These are phyloP conservation scores for Ataeniobius toweri DNA, from an alignment of 2,797 vertebrate species.

Conservation along the genomic window DNA sequence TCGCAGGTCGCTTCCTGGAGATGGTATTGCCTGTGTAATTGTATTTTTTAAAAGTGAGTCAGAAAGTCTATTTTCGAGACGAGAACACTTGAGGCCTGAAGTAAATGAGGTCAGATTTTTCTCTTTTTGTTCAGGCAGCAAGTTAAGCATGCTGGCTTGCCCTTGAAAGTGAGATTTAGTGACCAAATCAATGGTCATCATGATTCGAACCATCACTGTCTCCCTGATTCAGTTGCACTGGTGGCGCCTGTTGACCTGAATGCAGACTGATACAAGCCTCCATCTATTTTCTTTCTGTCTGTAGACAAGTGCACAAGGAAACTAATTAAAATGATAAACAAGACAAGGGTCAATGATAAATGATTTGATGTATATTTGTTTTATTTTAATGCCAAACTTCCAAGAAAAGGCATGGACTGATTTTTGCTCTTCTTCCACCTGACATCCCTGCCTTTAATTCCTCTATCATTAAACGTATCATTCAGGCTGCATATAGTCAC, in stretches of 20 bases:
- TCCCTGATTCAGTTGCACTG: slow-evolving; percentile 17
- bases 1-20: no score
- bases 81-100: neutral
- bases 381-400: neutral
- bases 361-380: neutral
- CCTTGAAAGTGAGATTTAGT: slow-evolving; percentile 6
- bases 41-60: neutral
- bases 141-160: neutral
- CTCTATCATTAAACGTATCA: slow-evolving; percentile 61
- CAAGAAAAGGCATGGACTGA: slow-evolving; percentile 46
- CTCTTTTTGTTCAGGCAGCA: neutral
- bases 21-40: no score
- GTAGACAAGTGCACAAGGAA: neutral
- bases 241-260: slow-evolving; percentile 8
- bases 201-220: neutral
- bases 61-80: neutral
- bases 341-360: neutral
- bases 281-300: neutral
- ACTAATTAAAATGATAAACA: neutral
- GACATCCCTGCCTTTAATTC: slow-evolving; percentile 57
- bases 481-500: slow-evolving; percentile 43
- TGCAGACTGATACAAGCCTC: neutral
- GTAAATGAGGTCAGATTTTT: neutral
- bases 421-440: slow-evolving; percentile 33
- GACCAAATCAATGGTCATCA: slow-evolving; percentile 9